Base-by-base conservation (phyloP, 2,797 vertebrate genomes). In the Premnoplex brunnescens region DNA sequence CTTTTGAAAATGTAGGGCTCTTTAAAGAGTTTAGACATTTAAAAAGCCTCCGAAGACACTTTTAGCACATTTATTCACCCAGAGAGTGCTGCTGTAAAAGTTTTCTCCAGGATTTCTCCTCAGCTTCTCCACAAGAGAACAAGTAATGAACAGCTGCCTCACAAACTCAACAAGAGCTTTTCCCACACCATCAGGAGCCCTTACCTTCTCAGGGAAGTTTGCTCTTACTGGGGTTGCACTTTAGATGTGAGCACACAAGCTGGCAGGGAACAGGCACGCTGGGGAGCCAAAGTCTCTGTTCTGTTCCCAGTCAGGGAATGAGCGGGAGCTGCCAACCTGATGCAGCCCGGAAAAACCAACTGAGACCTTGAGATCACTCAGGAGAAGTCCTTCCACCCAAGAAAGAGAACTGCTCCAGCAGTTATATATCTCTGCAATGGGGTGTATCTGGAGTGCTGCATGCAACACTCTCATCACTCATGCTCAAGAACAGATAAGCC, bases 271-370 rank as follows among this genome's bases (percentile, higher is more conserved):
- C 17, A 91, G 58, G 46, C 46, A 72, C 44, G 11, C 27, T 54
- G 49, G 17, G 20, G n/a, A 87, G 32, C 9, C 16, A 78, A 73
- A 88, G 85, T 24, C 1, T 2, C 2, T 28, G 71, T 9, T 81
- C 77, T 54, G 55, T 26, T 89, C 55, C 11, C 5, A n/a, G 51
- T n/a, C 74, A 60, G 59, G 19, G 55, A 86, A 68, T 5, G 17
- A 86, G 62, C 2, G 1, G 12, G 23, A 85, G 89, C 78, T 89
- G 63, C 67, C 78, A 96, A 16, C 59, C 14, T 11, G 16, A 54
- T 37, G 36, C 34, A 87, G 78, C 78, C 74, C 94, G 76, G 71
- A 73, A 93, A 92, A 89, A 63, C n/a, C 89, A 89, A 26, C 59
- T 41, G 46, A 7, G 0, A 56, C 55, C 84, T 23, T 69, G 51